Base-by-base conservation (phyloP, 2,113 vertebrate species). In the Microcebus jonahi region DNA sequence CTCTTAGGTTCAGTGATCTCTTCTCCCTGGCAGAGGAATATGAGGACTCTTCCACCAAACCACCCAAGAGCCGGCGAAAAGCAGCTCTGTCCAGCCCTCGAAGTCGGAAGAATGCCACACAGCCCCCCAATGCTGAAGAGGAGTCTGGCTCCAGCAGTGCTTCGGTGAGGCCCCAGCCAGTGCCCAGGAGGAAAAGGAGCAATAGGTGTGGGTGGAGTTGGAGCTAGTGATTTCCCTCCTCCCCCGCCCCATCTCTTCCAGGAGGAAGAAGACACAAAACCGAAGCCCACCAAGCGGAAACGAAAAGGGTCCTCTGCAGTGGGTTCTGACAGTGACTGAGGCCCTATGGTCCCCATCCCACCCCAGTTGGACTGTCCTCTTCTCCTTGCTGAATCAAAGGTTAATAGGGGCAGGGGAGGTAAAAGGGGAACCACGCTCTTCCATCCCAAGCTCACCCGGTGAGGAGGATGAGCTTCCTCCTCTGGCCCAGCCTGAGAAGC, bases 201-300 rank as follows among this genome's bases (percentile, higher is more conserved):
- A 2, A 3, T 0, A 6, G 87, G 36, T 15, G 8, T 15, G 0
- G 75, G 59, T 2, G 23, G 23, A 11, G 53, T 4, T 0, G 6
- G 45, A 36, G 20, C 81, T 34, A 1, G 83, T 8, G 23, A 45
- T 27, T 1, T 25, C 6, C 12, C 15, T 6, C 34, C 61, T 42
- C 9, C 15, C 6, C 45, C 2, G 23, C 12, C 2, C 27, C 4
- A 4, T 61, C 31, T 34, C 59, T 57, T 83, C 0, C 97, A 99
- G 99, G 99, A 99, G 97, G 99, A 99, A 57, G 99, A 99, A 91
- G 99, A 99, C 97, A 99, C 99, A 8, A 99, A 99, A 88, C 99
- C 99, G 59, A 99, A 99, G 98, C 99, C 99, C 2, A 98, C 99
- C 18, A 99, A 99, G 95, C 98, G 99, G 98, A 99, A 99, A 98